Evolutionary conservation across 2,113 vertebrate genomes (phyloP).

Genomic region (Pteruthius melanotis): DNA sequence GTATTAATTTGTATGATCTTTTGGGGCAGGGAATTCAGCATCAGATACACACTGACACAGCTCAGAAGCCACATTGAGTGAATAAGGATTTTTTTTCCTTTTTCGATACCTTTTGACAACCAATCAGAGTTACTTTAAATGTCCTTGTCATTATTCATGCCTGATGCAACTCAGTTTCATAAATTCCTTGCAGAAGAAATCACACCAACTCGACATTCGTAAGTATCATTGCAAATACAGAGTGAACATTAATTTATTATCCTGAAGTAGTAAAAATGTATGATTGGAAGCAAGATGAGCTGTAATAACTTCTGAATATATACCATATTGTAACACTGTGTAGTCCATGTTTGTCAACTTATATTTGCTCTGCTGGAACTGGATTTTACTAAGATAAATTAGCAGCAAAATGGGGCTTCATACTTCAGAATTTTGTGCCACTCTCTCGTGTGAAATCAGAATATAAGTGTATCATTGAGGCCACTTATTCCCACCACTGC

Average conservation of each 20-base stretch:
- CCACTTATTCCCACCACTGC: slow-evolving; percentile 66
- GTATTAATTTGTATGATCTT: background rate
- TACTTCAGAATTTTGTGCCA: slow-evolving; percentile 68
- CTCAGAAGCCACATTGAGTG: background rate
- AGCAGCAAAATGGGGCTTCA: slow-evolving; percentile 29
- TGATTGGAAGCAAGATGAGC: slow-evolving; percentile 47
- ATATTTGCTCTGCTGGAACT: slow-evolving; percentile 42
- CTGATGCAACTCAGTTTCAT: background rate
- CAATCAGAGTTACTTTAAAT: slow-evolving; percentile 3
- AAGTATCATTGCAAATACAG: slow-evolving; percentile 29
- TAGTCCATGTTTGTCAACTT: slow-evolving; percentile 45
- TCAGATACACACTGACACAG: background rate
- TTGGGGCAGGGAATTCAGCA: background rate
- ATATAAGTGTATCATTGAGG: slow-evolving; percentile 59
- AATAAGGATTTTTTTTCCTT: background rate
- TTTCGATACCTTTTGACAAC: slow-evolving; percentile 37
- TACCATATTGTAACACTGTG: slow-evolving; percentile 36
- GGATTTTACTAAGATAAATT: slow-evolving; percentile 72
- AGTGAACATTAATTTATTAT: slow-evolving; percentile 53
- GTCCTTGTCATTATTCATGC: background rate
- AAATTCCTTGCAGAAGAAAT: background rate
- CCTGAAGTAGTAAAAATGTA: slow-evolving; percentile 11
- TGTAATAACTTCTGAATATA: slow-evolving; percentile 58
- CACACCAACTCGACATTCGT: slow-evolving; percentile 32
- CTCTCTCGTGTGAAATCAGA: slow-evolving; percentile 64